Evolutionary conservation across 1,140 invertebrate species (phyloP), one percentile per base, ranked within the genome.

Genomic region (Drosophila fuyamai): DNA sequence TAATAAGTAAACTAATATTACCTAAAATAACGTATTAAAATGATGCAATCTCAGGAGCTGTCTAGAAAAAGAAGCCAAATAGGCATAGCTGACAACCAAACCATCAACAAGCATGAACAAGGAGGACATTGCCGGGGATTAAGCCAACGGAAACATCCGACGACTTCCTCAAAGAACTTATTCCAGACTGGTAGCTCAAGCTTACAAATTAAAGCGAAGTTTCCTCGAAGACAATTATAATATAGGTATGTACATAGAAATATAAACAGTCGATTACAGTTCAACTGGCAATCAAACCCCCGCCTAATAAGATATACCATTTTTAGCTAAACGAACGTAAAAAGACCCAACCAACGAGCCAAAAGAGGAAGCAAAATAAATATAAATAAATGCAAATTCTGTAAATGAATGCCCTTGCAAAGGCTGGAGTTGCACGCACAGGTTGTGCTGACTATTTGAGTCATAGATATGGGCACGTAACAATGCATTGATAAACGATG

Each of bases 111-210:
- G 6, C 32, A 29, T 18, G 43, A 27, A 61, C 58, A 41, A 48
- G 44, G n/a, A 66, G 58, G 27, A 63, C 35, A 41, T 40, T 23
- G 9, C 35, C 3, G 60, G 27, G 44, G 35, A 35, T 41, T 63
- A 63, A 50, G 14, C 10, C n/a, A 36, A 35, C 35, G 50, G 41
- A 70, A 70, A 47, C 48, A 23, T 14, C 16, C 35, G 7, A 68
- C 47, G 23, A 70, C 48, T 70, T 70, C 35, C 62, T 55, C 16
- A n/a, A 47, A 32, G 36, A 67, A 51, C 10, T 29, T 48, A 40
- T 47, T 16, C 35, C 58, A 14, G 16, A 13, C 27, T 36, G 14
- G 27, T 27, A 6, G 10, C 4, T 12, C 41, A 46, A 29, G 56
- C 27, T 44, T 46, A 9, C 16, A 58, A 29, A 16, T 41, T 32